Conservation (phyloP, 2,113 vertebrate species). For the Tonatia bakeri region DNA sequence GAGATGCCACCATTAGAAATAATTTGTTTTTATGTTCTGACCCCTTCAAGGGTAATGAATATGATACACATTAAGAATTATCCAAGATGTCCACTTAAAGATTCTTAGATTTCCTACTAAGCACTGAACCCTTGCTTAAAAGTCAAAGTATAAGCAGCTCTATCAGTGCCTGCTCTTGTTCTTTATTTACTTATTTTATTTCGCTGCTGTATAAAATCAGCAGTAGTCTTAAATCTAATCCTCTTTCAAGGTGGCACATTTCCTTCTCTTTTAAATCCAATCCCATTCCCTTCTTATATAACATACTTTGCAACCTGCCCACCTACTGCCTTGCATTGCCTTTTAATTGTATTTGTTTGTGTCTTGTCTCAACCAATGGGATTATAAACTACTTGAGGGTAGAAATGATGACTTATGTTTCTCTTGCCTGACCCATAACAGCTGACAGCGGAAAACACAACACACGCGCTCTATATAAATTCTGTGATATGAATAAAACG, state of each 20-base stretch:
- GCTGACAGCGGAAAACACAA: conserved; percentile 24
- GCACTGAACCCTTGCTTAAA: neutral
- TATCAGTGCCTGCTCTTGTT: neutral
- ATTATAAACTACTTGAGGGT: conserved; percentile 54
- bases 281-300: neutral
- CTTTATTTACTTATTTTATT: conserved; percentile 11
- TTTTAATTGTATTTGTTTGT: conserved; percentile 44
- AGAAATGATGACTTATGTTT: conserved; percentile 43
- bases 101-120: neutral
- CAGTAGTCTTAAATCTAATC: neutral
- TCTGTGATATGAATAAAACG: conserved; percentile 33
- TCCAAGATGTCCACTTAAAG: neutral
- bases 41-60: neutral
- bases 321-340: neutral
- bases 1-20: neutral
- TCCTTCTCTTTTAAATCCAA: conserved; percentile 11
- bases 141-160: neutral
- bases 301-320: neutral
- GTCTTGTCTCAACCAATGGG: conserved; percentile 26
- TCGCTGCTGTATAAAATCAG: neutral
- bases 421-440: conserved; percentile 46
- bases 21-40: neutral
- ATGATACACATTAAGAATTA: neutral
- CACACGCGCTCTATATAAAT: conserved; percentile 39
- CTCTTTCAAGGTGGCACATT: neutral